Percentiles rank a stretch among this genome's conserved stretches.
Evolutionary conservation across 37 sponge, comb jelly and placozoan species (phyloP).

Genomic region (Diacarnus erythraeanus): DNA sequence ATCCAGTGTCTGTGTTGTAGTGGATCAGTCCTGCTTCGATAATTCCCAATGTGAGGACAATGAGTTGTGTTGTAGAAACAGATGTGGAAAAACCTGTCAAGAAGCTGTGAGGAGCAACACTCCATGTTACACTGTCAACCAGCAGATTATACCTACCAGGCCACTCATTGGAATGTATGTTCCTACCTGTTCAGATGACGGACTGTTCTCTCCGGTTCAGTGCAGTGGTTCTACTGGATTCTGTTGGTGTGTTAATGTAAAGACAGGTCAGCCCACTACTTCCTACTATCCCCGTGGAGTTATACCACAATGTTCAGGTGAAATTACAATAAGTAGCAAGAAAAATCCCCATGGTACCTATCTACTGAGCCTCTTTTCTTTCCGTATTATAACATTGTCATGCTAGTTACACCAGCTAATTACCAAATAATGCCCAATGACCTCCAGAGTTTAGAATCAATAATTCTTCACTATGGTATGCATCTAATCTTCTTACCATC

Average conservation of each 20-base stretch:
- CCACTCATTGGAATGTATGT: conserved; percentile 10
- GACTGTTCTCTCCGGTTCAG: conserved; percentile 38
- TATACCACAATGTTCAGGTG: conserved; percentile 6
- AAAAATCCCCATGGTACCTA: too few relatives aligned
- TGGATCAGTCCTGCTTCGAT: background rate
- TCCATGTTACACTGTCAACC: background rate
- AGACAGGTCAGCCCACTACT: conserved; percentile 40
- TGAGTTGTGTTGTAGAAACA: conserved; percentile 29
- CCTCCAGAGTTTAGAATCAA: too few relatives aligned
- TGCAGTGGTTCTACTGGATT: conserved; percentile 57
- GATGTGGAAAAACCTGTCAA: conserved; percentile 24
- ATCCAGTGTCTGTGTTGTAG: background rate
- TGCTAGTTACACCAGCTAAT: too few relatives aligned
- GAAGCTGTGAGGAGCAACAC: background rate
- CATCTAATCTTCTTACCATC: too few relatives aligned
- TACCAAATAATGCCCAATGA: too few relatives aligned
- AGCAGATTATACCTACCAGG: background rate
- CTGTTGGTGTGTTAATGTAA: conserved; percentile 72
- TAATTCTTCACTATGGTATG: too few relatives aligned
- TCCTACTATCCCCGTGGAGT: background rate
- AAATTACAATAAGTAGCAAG: too few relatives aligned
- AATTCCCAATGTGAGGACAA: background rate
- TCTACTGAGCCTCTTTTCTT: too few relatives aligned
- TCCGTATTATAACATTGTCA: too few relatives aligned
- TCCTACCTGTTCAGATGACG: conserved; percentile 56